phyloP scores from a whole-genome alignment of 2,113 vertebrate species.

The Brachyhypopomus occidentalis region DNA sequence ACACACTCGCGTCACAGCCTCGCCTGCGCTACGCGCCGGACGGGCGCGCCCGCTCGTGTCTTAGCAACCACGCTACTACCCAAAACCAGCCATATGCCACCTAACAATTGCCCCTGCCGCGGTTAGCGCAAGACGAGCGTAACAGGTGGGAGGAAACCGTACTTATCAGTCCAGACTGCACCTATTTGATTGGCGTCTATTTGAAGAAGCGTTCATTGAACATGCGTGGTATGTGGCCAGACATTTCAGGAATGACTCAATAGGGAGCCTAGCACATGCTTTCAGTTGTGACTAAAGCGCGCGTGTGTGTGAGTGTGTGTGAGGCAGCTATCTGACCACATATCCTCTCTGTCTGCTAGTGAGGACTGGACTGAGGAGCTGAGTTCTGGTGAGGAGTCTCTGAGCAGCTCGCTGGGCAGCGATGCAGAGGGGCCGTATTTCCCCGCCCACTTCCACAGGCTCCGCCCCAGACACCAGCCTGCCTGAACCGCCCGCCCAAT shows the following conservation, averaged over 20 bases:
- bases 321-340: background rate
- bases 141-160: background rate
- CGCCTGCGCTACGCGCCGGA: background rate
- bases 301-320: background rate
- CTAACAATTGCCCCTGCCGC: background rate
- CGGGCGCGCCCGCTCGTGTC: conserved; percentile 1
- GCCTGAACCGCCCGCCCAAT: conserved; percentile 47
- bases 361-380: conserved; percentile 92
- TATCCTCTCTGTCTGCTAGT: conserved; percentile 62
- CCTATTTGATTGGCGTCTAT: too few relatives aligned
- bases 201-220: too few relatives aligned
- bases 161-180: too few relatives aligned
- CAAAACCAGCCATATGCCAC: background rate
- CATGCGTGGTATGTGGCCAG: background rate
- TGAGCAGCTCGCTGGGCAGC: conserved; percentile 84
- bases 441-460: conserved; percentile 76
- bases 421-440: conserved; percentile 85
- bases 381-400: conserved; percentile 91
- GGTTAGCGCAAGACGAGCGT: background rate
- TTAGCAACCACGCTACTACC: conserved; percentile 2
- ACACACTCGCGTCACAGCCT: conserved; percentile 28
- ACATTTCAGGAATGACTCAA: background rate
- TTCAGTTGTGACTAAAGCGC: conserved; percentile 35
- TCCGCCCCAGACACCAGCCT: conserved; percentile 69
- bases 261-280: background rate